Base-by-base conservation (phyloP, 2,113 vertebrate species). In the Paraplagusia blochii region DNA sequence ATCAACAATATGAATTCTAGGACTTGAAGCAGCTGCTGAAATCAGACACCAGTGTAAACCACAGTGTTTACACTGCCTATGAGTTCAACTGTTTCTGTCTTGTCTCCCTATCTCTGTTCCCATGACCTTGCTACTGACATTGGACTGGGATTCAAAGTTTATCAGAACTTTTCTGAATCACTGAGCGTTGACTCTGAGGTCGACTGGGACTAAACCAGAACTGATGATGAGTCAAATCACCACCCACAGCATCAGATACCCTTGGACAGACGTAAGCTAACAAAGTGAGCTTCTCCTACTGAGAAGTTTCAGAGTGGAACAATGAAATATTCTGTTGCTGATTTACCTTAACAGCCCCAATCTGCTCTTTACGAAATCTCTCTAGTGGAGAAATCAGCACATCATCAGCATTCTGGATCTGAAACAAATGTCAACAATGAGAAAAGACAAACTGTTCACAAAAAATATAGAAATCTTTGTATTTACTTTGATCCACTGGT, bases 321-420 rank as follows among this genome's bases (percentile, higher is more conserved):
- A 8, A 5, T 39, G 5, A 11, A 39, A 8, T 8, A 1, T 48
- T 19, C n/a, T 43, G 18, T 18, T 8, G 8, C 1, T 58, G 38
- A 39, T 62, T 87, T 94, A 99, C 97, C 92, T 99, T 98, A 43
- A 95, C 97, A 46, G 95, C 97, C 48, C 94, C 96, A 14, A 99
- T 99, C 88, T 99, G 97, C 65, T 99, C 96, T 88, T 98, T 99
- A 18, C 97, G 93, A 83, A 99, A 99, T 79, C 94, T 97, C 86
- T 99, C 97, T 55, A 99, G 91, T 0, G 97, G 97, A 5, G 94
- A 94, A 87, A 99, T 99, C 88, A 98, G 82, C 61, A 98, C 95
- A 47, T 99, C 95, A 66, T 99, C 96, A 11, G 97, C 97, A 7
- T 98, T 98, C 84, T 99, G 97, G 85, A 99, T 97, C 97, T 99